phyloP scores from a whole-genome alignment of 2,113 vertebrate species.

The Amphiprion percula region DNA sequence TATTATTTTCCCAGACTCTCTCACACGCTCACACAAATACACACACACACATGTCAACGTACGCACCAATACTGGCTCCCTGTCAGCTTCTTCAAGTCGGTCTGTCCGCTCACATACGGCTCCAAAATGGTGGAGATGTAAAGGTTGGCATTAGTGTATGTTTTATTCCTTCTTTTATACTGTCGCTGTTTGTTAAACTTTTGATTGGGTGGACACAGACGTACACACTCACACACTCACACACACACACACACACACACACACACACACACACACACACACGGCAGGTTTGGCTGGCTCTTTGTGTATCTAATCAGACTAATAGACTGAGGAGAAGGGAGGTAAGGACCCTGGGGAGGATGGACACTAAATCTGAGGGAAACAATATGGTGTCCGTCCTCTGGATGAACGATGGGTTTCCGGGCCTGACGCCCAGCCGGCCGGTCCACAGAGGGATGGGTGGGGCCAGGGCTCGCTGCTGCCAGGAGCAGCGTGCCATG shows the following conservation, averaged over 20 bases:
- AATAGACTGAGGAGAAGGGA: conserved; percentile 78
- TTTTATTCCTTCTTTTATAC: conserved; percentile 65
- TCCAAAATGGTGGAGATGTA: conserved; percentile 56
- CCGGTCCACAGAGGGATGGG: conserved; percentile 49
- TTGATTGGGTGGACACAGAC: conserved; percentile 41
- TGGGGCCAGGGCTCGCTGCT: conserved; percentile 31
- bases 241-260: conserved; percentile 23
- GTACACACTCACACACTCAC: conserved; percentile 7
- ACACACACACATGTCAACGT: conserved; percentile 24
- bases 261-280: conserved; percentile 36
- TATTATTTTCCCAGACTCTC: conserved; percentile 66
- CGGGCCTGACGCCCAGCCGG: conserved; percentile 69
- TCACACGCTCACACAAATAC: conserved; percentile 27
- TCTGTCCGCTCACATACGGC: conserved; percentile 31
- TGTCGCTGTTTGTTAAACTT: conserved; percentile 64
- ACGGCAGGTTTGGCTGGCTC: conserved; percentile 44
- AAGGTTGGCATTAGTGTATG: conserved; percentile 66
- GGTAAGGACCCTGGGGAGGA: conserved; percentile 73
- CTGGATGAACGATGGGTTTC: conserved; percentile 78
- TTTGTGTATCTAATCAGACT: conserved; percentile 82
- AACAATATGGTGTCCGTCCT: conserved; percentile 83
- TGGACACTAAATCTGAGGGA: conserved; percentile 80
- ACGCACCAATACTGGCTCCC: conserved; percentile 44
- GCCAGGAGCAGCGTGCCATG: conserved; percentile 53
- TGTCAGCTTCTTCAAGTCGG: conserved; percentile 54